Evolutionary conservation across 2,113 vertebrate genomes (phyloP), one percentile per base, ranked within the genome.

Genomic region (Pseudopipra pipra): DNA sequence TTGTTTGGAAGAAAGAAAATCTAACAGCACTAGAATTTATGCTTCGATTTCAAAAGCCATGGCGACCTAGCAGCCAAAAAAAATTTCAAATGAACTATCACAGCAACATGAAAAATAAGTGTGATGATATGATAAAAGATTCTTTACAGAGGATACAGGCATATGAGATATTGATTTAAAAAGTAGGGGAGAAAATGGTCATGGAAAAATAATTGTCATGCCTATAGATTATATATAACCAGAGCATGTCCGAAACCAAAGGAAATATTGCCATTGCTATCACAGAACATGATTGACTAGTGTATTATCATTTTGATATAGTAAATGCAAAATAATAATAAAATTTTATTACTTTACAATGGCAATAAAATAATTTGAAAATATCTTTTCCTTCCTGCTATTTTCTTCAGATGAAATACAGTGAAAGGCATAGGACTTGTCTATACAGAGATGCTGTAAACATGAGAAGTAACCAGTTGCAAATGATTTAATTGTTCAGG

Each of bases 301-400:
- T 72, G 88, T 67, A 25, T 93, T 91, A 55, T 18, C 2, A 59
- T 85, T 90, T 75, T 79, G 83, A 51, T 68, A 12, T 33, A 68
- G 35, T 59, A 88, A 87, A 73, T 65, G 13, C 8, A 73, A 94
- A 61, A 25, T 58, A 89, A 51, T 55, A 72, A n/a, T 62, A 71
- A 49, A 25, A 30, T 52, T 33, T 72, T 83, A 61, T 63, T 61
- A 51, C 7, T 6, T 93, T 88, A 35, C 8, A 70, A 28, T 66
- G 23, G 4, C 39, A 85, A 16, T 68, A 78, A 90, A 90, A 85
- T 59, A 77, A 76, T 76, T 90, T 70, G 12, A 87, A 94, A 90
- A 56, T 51, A 31, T 73, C 12, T 19, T 16, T 85, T 77, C 21
- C 8, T 47, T 70, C 28, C 52, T 90, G 8, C 35, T 30, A 28